Percentiles rank a stretch among this genome's conserved stretches.
Evolutionary conservation across 2,888 invertebrate species (phyloP).

Genomic region (Mythimna ferrago): DNA sequence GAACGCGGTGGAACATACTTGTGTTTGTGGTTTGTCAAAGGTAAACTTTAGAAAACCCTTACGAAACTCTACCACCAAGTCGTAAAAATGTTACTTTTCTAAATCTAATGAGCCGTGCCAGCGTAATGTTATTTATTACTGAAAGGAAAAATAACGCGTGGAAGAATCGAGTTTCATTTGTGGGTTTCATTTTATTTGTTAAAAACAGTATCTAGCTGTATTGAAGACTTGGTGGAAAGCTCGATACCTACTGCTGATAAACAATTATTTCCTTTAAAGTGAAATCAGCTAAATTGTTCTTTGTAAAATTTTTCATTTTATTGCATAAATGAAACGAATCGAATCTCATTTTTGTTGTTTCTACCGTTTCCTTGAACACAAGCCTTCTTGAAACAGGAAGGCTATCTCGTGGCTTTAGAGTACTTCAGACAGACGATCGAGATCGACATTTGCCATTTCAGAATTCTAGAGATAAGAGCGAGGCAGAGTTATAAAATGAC

Average conservation of each 20-base stretch:
- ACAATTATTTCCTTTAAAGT: not conserved
- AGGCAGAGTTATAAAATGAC: conserved; percentile 40
- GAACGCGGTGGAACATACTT: conserved; percentile 61
- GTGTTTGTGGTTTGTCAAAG: conserved; percentile 76
- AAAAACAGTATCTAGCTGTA: not conserved
- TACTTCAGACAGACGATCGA: conserved; percentile 56
- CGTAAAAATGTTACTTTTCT: conserved; percentile 48
- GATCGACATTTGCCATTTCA: conserved; percentile 67
- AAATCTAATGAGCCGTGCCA: conserved; percentile 46
- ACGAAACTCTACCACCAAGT: conserved; percentile 56
- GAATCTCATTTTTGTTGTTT: conserved; percentile 1
- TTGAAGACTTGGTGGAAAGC: conserved; percentile 5
- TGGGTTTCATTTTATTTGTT: conserved; percentile 15
- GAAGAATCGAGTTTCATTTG: conserved; percentile 30
- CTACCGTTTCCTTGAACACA: conserved; percentile 15
- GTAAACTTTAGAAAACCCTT: conserved; percentile 70
- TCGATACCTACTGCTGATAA: not conserved
- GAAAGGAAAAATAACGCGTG: conserved; percentile 18
- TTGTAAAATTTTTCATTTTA: not conserved
- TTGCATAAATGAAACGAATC: not conserved
- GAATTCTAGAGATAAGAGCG: conserved; percentile 56
- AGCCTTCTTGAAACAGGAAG: conserved; percentile 40
- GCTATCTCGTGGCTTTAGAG: conserved; percentile 53
- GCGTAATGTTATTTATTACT: conserved; percentile 43
- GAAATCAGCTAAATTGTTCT: not conserved